A percentile compares a stretch with the other conserved stretches of the same genome.
Evolutionary conservation across 1,140 invertebrate genomes (phyloP).

Genomic region (Nasonia vitripennis): DNA sequence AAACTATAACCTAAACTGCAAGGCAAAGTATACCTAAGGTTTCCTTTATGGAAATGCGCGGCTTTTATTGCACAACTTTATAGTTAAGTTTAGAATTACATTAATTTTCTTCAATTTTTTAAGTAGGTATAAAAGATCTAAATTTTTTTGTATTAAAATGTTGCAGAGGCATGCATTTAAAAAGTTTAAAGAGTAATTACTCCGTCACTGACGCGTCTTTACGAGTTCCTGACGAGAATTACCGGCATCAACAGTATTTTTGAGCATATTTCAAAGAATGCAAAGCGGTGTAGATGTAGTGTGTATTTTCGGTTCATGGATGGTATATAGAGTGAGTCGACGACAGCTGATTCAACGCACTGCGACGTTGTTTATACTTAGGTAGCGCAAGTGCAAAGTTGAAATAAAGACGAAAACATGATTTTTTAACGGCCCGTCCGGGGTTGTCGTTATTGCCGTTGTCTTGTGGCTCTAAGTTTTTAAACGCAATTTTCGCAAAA

Average conservation of each 20-base stretch:
- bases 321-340: background rate
- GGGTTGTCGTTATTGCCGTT: background rate
- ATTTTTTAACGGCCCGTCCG: conserved; percentile 17
- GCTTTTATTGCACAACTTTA: too few relatives aligned
- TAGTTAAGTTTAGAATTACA: too few relatives aligned
- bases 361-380: conserved; percentile 25
- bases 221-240: conserved; percentile 19
- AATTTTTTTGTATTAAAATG: too few relatives aligned
- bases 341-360: conserved; percentile 41
- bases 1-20: conserved; percentile 16
- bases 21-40: background rate
- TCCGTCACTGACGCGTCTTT: background rate
- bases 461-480: background rate
- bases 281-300: background rate
- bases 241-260: background rate
- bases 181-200: background rate
- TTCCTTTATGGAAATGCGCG: too few relatives aligned
- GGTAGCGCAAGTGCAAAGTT: background rate
- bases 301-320: background rate
- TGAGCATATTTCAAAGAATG: conserved; percentile 22
- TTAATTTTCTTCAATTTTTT: too few relatives aligned
- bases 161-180: too few relatives aligned
- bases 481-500: conserved; percentile 49
- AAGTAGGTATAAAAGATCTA: too few relatives aligned
- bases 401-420: conserved; percentile 28